Conservation (phyloP, 2,888 invertebrate species). For the Ischnura elegans region DNA sequence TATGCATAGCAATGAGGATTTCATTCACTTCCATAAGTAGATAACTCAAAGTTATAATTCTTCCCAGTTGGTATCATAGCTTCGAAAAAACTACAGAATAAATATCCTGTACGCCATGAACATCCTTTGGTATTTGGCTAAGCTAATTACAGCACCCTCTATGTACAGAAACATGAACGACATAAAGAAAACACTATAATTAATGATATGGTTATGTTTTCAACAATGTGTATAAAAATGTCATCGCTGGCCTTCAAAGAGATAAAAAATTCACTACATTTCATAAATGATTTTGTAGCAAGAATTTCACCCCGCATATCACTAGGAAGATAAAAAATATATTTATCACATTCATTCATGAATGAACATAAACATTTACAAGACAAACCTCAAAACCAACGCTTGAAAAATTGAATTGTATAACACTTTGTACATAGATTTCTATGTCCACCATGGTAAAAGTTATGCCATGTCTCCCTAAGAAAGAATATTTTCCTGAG, state of each 20-base stretch:
- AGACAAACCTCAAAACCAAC: slow-evolving; percentile 21
- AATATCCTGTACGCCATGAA: slow-evolving; percentile 17
- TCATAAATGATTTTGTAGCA: neutral
- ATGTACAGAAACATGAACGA: neutral
- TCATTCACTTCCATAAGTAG: neutral
- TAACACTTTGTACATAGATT: neutral
- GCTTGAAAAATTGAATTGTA: neutral
- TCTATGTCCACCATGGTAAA: neutral
- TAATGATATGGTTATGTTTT: slow-evolving; percentile 63
- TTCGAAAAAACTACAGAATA: neutral
- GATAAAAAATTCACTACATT: neutral
- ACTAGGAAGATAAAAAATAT: slow-evolving; percentile 27
- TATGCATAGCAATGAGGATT: neutral
- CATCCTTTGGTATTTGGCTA: slow-evolving; percentile 56
- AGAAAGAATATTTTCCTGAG: slow-evolving; percentile 49
- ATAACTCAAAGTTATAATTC: neutral
- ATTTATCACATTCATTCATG: slow-evolving; percentile 21
- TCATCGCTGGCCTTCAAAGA: slow-evolving; percentile 46
- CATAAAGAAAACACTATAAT: slow-evolving; percentile 22
- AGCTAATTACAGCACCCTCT: slow-evolving; percentile 41
- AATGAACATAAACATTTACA: neutral
- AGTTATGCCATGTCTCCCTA: neutral
- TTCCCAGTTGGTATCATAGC: neutral
- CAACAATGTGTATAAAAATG: slow-evolving; percentile 38
- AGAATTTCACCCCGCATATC: neutral